Percentiles rank a stretch among this genome's conserved stretches.
phyloP scores from a whole-genome alignment of 2,888 invertebrate genomes.

The Steinernema carpocapsae region DNA sequence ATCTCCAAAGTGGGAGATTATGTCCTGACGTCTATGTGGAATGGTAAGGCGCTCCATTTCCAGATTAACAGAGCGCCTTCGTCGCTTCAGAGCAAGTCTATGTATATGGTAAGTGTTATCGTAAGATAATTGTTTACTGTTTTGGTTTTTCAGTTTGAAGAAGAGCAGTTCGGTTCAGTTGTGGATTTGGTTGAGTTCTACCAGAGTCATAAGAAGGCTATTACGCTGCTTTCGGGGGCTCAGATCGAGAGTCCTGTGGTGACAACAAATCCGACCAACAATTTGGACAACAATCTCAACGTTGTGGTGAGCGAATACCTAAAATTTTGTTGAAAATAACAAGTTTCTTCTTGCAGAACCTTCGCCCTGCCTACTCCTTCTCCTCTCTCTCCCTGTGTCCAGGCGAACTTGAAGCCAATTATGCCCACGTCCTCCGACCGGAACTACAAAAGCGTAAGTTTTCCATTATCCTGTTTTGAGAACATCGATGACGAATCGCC shows the following conservation, averaged over 20 bases:
- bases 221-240: slow-evolving; percentile 39
- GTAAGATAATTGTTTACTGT: no score
- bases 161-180: slow-evolving; percentile 43
- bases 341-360: slow-evolving; percentile 17
- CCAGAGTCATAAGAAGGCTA: slow-evolving; percentile 41
- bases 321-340: not conserved
- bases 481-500: not conserved
- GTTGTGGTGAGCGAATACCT: not conserved
- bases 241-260: slow-evolving; percentile 37
- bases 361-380: not conserved
- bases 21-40: slow-evolving; percentile 90
- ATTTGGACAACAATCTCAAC: not conserved
- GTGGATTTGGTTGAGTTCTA: slow-evolving; percentile 46
- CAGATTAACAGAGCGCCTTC: slow-evolving; percentile 39
- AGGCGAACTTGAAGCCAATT: slow-evolving; percentile 41
- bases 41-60: slow-evolving; percentile 84
- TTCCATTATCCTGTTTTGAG: not conserved
- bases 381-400: slow-evolving; percentile 10
- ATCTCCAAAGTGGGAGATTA: slow-evolving; percentile 89
- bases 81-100: slow-evolving; percentile 34
- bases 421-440: slow-evolving; percentile 38
- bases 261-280: slow-evolving; percentile 14
- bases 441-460: not conserved
- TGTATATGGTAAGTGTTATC: not conserved
- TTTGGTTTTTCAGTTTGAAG: slow-evolving; percentile 44